A percentile compares a stretch with the other conserved stretches of the same genome.
Conservation (phyloP, 2,113 vertebrate species). For the Regulus satrapa region DNA sequence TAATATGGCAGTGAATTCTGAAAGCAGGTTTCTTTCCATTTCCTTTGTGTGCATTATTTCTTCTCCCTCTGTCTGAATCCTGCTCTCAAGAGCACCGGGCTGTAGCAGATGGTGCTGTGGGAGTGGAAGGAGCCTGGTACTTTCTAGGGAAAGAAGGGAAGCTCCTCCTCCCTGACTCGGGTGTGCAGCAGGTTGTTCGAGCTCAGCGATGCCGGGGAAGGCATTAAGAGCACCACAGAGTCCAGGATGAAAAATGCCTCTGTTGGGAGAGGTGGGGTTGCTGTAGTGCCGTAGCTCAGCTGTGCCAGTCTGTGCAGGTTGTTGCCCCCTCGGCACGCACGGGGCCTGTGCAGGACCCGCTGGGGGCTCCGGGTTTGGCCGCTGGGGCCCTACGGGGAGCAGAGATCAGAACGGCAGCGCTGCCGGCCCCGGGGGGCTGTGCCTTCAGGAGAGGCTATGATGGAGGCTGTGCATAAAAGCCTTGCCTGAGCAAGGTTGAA, state of each 20-base stretch:
- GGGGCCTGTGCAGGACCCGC: fast-evolving
- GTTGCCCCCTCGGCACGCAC: fast-evolving
- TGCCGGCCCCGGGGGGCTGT: fast-evolving
- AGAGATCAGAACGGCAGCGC: fast-evolving
- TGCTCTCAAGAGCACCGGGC: neutral
- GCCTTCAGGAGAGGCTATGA: too few relatives aligned
- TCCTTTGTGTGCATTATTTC: neutral
- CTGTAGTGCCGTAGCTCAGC: fast-evolving
- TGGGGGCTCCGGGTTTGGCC: fast-evolving
- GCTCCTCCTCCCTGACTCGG: neutral
- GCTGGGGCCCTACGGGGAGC: fast-evolving
- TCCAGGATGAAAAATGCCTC: neutral
- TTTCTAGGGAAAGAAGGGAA: neutral
- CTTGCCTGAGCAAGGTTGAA: fast-evolving
- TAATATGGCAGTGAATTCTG: neutral
- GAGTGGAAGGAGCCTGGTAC: neutral
- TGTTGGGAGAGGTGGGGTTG: neutral
- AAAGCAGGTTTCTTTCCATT: neutral
- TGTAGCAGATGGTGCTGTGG: slow-evolving; percentile 2
- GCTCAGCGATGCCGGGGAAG: neutral
- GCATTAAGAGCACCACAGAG: neutral
- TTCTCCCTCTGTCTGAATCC: neutral
- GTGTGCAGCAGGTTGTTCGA: neutral
- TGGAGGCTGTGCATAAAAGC: neutral
- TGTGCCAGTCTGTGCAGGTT: fast-evolving